Conservation (phyloP, 1,140 invertebrate genomes). For the Lasioglossum baleicum region DNA sequence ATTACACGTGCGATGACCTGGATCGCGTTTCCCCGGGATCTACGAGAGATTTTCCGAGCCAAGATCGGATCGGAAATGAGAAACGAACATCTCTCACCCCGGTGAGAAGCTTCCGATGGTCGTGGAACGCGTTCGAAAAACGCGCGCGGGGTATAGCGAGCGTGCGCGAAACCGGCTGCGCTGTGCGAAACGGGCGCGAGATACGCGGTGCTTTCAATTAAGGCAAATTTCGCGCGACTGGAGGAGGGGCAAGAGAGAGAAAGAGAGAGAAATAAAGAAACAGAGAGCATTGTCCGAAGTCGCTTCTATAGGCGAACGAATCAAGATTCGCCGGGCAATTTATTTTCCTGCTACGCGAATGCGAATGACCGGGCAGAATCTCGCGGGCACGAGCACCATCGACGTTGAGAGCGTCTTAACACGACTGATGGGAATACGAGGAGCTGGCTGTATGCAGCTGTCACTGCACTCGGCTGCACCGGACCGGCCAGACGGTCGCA, state of each 20-base stretch:
- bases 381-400: constrained; percentile 24
- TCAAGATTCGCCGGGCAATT: constrained; percentile 38
- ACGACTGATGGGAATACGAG: constrained; percentile 58
- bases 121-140: too few species aligned
- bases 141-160: too few species aligned
- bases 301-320: neutral
- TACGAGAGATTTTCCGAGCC: too few species aligned
- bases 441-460: constrained; percentile 51
- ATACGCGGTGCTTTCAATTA: constrained; percentile 19
- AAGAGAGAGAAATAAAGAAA: too few species aligned
- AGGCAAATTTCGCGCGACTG: constrained; percentile 21
- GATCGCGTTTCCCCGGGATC: too few species aligned
- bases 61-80: too few species aligned
- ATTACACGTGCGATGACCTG: neutral
- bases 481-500: constrained; percentile 4
- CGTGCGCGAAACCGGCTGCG: too few species aligned
- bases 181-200: neutral
- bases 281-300: neutral
- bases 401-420: constrained; percentile 58
- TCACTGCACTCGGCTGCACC: constrained; percentile 34
- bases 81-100: too few species aligned
- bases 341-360: constrained; percentile 52
- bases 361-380: constrained; percentile 55
- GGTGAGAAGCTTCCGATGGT: neutral
- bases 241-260: too few species aligned